phyloP scores from a whole-genome alignment of 2,797 vertebrate species.

The Enteromius anoplus region DNA sequence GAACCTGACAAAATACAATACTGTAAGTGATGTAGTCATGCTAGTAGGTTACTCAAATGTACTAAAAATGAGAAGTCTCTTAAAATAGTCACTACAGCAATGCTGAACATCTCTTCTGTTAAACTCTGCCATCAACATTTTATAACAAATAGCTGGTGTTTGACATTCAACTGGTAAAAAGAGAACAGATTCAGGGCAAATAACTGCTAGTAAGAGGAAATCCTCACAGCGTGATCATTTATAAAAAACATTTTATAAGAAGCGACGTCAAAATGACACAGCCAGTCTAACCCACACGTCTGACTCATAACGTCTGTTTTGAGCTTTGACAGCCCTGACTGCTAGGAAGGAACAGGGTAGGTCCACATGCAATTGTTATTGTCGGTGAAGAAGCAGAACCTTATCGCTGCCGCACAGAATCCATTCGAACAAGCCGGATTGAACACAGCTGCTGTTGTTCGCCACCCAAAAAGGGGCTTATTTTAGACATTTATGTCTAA shows the following conservation, averaged over 20 bases:
- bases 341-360: constrained; percentile 16
- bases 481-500: neutral
- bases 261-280: neutral
- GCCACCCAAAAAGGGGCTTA: neutral
- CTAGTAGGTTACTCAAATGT: neutral
- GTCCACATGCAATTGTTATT: neutral
- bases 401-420: constrained; percentile 25
- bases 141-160: neutral
- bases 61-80: neutral
- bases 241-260: neutral
- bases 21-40: neutral
- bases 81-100: neutral
- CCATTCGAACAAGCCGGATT: neutral
- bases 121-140: neutral
- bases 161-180: neutral
- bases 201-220: neutral
- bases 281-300: neutral
- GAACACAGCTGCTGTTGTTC: neutral
- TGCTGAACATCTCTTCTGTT: neutral
- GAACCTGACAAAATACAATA: neutral
- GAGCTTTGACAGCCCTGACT: neutral
- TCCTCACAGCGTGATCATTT: neutral
- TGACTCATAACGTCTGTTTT: neutral
- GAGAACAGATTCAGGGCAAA: too few relatives aligned
- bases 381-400: neutral